Evolutionary conservation across 2,113 vertebrate genomes (phyloP).

Genomic region (Callorhinus ursinus): DNA sequence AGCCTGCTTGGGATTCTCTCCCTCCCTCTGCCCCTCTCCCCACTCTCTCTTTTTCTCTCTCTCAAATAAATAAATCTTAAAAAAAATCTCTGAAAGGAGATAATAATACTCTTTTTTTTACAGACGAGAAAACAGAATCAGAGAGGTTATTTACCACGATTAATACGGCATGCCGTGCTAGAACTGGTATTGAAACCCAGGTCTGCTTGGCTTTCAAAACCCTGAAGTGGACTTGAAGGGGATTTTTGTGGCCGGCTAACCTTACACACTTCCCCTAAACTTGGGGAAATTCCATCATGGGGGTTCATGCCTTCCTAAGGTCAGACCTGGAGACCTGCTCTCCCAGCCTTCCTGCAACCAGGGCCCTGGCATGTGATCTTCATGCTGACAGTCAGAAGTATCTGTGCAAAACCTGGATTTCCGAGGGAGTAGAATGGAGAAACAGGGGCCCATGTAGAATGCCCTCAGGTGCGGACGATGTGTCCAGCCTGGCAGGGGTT

Average conservation of each 20-base stretch:
- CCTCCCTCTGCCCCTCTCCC: background rate
- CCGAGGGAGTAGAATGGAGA: background rate
- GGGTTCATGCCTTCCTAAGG: background rate
- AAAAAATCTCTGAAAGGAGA: background rate
- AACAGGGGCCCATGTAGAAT: background rate
- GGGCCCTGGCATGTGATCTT: background rate
- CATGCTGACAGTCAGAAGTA: background rate
- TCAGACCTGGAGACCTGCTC: too few relatives aligned
- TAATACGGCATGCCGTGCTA: background rate
- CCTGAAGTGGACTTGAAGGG: background rate
- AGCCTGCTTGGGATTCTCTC: background rate
- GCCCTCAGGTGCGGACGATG: background rate
- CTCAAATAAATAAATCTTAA: background rate
- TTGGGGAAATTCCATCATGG: background rate
- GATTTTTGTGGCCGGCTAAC: background rate
- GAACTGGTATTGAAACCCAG: background rate
- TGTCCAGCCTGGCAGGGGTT: background rate
- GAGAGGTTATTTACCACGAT: background rate
- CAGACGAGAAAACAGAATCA: background rate
- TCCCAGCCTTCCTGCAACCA: background rate
- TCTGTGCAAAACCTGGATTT: background rate
- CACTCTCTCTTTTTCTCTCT: background rate
- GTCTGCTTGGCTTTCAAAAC: background rate
- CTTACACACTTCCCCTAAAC: background rate
- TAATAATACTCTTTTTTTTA: background rate